phyloP scores from a whole-genome alignment of 2,888 invertebrate species.

The Lingula anatina region DNA sequence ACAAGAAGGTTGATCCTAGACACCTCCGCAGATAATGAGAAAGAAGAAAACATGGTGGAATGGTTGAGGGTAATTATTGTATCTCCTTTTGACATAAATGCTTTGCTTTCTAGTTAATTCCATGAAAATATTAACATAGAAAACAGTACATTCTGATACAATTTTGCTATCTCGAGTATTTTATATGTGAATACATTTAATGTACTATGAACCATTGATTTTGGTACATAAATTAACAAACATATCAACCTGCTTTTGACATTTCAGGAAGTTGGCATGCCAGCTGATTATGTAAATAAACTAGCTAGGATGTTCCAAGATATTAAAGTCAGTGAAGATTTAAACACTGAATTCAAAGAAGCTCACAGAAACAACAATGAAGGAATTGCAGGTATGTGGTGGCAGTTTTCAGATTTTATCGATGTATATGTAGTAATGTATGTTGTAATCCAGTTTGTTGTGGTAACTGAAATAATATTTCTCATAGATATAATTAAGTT shows the following conservation, averaged over 20 bases:
- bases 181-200: too few relatives aligned
- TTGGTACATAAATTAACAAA: too few relatives aligned
- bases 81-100: constrained; percentile 1
- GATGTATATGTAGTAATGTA: neutral
- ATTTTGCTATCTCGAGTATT: too few relatives aligned
- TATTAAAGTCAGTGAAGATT: constrained; percentile 94
- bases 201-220: too few relatives aligned
- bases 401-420: neutral
- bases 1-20: constrained; percentile 93
- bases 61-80: constrained; percentile 66
- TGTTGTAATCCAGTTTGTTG: neutral
- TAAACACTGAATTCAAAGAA: constrained; percentile 85
- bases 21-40: constrained; percentile 97
- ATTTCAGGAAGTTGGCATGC: constrained; percentile 99
- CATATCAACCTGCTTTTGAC: too few relatives aligned
- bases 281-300: constrained; percentile 98
- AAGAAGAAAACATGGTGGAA: constrained; percentile 99
- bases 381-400: constrained; percentile 54
- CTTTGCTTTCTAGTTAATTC: constrained; percentile 2
- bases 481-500: too few relatives aligned
- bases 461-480: too few relatives aligned
- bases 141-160: neutral
- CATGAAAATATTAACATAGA: too few relatives aligned
- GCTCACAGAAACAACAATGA: constrained; percentile 68
- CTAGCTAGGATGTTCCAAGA: constrained; percentile 90